phyloP scores from a whole-genome alignment of 2,888 invertebrate species.

The Andricus curvator region DNA sequence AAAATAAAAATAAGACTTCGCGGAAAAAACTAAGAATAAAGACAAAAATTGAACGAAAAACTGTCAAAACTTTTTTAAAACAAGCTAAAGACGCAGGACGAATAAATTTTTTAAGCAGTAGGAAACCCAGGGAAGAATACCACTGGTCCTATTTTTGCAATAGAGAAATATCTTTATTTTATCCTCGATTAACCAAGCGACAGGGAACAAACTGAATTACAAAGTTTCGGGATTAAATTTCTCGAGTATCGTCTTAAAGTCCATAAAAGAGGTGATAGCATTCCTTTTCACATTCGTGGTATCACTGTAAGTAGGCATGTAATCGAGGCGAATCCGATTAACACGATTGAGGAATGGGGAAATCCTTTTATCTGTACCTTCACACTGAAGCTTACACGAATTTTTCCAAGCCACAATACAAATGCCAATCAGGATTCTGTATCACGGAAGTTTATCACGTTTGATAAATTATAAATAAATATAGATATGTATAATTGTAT shows the following conservation, averaged over 20 bases:
- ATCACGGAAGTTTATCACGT: constrained; percentile 38
- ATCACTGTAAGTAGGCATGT: constrained; percentile 19
- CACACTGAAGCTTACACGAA: not conserved
- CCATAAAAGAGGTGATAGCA: constrained; percentile 58
- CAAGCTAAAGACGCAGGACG: not conserved
- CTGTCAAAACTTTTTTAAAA: not conserved
- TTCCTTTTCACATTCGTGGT: constrained; percentile 57
- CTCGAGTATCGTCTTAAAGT: constrained; percentile 60
- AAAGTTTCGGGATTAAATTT: constrained; percentile 63
- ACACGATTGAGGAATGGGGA: constrained; percentile 36
- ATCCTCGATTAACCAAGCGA: constrained; percentile 53
- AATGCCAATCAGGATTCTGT: constrained; percentile 48
- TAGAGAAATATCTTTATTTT: constrained; percentile 69
- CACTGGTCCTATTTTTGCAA: constrained; percentile 61
- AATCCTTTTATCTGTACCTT: constrained; percentile 36
- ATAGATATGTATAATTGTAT: constrained; percentile 49
- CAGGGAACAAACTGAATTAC: constrained; percentile 61
- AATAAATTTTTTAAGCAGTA: constrained; percentile 8
- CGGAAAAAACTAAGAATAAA: not conserved
- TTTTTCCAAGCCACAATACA: constrained; percentile 45
- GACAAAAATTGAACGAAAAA: not conserved
- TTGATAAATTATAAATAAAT: constrained; percentile 43
- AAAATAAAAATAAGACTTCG: not conserved
- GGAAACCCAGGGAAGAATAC: constrained; percentile 63
- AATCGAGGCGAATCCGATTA: constrained; percentile 7